Conservation (phyloP, 2,888 invertebrate species). For the Apantesis nais region DNA sequence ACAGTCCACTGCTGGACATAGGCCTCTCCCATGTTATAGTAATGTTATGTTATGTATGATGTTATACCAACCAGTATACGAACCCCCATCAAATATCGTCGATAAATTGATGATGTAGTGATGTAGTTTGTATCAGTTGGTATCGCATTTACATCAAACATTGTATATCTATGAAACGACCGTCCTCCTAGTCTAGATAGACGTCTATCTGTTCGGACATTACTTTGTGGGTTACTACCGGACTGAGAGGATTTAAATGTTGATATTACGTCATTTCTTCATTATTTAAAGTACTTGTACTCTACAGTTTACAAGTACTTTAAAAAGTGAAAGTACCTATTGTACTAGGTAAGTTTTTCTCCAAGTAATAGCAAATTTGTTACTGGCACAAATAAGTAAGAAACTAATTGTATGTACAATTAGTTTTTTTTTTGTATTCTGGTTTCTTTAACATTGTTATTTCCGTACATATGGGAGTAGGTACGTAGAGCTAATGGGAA, state of each 20-base stretch:
- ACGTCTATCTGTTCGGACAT: neutral
- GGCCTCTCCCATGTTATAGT: no score
- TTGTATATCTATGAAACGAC: neutral
- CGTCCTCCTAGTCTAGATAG: neutral
- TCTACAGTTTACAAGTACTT: no score
- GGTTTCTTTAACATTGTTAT: slow-evolving; percentile 1
- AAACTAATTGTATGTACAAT: neutral
- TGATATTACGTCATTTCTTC: neutral
- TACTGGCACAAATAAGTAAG: neutral
- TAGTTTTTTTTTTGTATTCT: slow-evolving; percentile 9
- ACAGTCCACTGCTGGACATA: no score
- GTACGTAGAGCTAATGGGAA: slow-evolving; percentile 42
- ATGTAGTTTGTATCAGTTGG: neutral
- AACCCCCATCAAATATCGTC: neutral
- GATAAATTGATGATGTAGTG: no score
- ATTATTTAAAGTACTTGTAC: neutral
- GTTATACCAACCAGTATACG: no score
- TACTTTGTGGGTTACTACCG: neutral
- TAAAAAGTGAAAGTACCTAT: no score
- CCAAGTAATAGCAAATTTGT: neutral
- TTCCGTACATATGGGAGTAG: slow-evolving; percentile 13
- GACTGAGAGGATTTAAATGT: neutral
- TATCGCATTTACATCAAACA: slow-evolving; percentile 9
- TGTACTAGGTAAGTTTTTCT: neutral
- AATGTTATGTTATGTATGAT: no score